These are phyloP conservation scores for Sebastes schlegelii DNA, from an alignment of 2,113 vertebrate genomes.

Conservation along the genomic window DNA sequence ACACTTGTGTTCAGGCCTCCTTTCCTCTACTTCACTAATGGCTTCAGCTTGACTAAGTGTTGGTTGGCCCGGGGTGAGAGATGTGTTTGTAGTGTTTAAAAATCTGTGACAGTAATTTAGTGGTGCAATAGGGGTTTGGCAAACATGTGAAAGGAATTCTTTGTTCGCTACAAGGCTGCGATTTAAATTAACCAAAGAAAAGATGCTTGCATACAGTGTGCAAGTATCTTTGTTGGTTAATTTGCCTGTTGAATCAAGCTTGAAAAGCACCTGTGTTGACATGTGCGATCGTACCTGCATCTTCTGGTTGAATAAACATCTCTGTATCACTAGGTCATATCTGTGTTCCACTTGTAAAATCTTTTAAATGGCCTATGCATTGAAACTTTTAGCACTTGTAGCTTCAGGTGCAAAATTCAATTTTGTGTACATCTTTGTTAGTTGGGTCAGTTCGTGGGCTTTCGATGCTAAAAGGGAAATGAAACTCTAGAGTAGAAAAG, in stretches of 20 bases:
- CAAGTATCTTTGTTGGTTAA: not conserved
- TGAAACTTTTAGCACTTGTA: not conserved
- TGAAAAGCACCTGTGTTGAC: constrained; percentile 24
- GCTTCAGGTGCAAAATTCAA: not conserved
- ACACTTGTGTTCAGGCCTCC: constrained; percentile 19
- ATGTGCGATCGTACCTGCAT: not conserved
- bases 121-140: constrained; percentile 2
- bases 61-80: constrained; percentile 8
- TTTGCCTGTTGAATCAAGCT: constrained; percentile 21
- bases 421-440: constrained; percentile 3
- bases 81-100: constrained; percentile 24
- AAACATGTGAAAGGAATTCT: constrained; percentile 36
- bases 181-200: not conserved
- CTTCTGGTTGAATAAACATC: constrained; percentile 12
- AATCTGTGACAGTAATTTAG: constrained; percentile 38
- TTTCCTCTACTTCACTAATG: constrained; percentile 18
- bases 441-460: not conserved
- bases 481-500: constrained; percentile 17
- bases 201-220: not conserved
- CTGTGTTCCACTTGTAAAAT: not conserved
- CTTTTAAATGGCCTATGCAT: not conserved
- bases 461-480: constrained; percentile 5
- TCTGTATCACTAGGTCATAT: not conserved
- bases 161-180: constrained; percentile 26
- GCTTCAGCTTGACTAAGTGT: constrained; percentile 30